Evolutionary conservation across 1,140 invertebrate genomes (phyloP), one percentile per base, ranked within the genome.

Genomic region (Nixonia krombeini): DNA sequence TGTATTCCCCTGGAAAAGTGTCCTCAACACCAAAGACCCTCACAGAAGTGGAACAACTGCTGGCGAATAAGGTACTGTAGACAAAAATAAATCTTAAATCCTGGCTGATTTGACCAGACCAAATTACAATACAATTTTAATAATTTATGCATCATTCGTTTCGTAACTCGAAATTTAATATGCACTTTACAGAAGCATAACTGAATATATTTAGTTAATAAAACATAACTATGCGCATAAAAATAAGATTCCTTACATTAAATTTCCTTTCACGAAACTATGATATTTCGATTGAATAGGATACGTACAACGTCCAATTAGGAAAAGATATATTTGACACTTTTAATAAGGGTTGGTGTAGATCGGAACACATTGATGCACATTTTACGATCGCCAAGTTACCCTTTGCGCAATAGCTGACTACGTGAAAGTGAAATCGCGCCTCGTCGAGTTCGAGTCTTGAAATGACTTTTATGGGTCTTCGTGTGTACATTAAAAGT

Each of bases 21-120:
- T 47, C 65, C 5, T 70, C 75, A 0, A 82, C 75, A 2, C 72
- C 79, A 6, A 85, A 83, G 59, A 82, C 82, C 2, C 59, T 85
- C 2, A 80, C 75, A 3, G 76, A 85, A 58, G 78, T 81, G 3
- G 84, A 85, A 38, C 78, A 79, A 40, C 38, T 83, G 9, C 46
- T 85, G 23, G 82, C 84, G 0, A 83, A 85, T 7, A 85, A 82
- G 68, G 84, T 82, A 72, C 69, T n/a, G n/a, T n/a, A n/a, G n/a
- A n/a, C n/a, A n/a, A n/a, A n/a, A n/a, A n/a, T n/a, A n/a, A n/a
- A n/a, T n/a, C n/a, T n/a, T n/a, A n/a, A n/a, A n/a, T n/a, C n/a
- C n/a, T n/a, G n/a, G 59, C 15, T 26, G 5, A 31, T 21, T 21
- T 6, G 6, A 21, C 2, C 2, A 3, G 6, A 21, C 6, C 21